A percentile compares a stretch with the other conserved stretches of the same genome.
phyloP scores from a whole-genome alignment of 2,113 vertebrate genomes.

The Zapornia atra region DNA sequence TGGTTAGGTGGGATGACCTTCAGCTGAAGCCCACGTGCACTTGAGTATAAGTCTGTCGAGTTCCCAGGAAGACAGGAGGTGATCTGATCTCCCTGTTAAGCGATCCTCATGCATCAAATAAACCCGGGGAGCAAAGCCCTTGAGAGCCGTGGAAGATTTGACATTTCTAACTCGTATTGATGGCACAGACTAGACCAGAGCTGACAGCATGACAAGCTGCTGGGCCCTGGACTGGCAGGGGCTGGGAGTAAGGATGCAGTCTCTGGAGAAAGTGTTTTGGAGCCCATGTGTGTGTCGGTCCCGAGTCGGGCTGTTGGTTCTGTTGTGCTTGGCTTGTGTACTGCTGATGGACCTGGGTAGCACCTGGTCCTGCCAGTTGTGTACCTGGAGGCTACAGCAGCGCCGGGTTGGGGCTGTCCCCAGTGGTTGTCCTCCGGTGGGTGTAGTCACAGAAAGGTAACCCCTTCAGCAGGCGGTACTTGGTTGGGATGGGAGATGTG shows the following conservation, averaged over 20 bases:
- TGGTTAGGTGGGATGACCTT: background rate
- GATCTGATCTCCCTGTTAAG: background rate
- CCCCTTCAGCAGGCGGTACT: background rate
- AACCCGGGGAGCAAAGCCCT: background rate
- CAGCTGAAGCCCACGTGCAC: background rate
- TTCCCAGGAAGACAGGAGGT: background rate
- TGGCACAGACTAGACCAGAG: background rate
- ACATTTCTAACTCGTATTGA: background rate
- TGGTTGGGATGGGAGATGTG: background rate
- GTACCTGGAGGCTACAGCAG: background rate
- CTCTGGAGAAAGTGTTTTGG: background rate
- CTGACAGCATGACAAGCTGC: conserved; percentile 12
- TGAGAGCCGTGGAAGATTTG: background rate
- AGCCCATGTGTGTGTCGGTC: background rate
- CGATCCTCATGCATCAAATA: background rate
- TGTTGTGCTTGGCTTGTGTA: fast-evolving
- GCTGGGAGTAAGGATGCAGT: background rate
- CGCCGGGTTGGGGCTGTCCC: fast-evolving
- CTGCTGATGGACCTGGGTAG: background rate
- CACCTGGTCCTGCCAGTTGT: fast-evolving
- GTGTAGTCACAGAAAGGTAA: background rate
- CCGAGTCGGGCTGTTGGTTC: background rate
- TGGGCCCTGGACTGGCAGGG: background rate
- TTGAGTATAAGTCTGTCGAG: background rate
- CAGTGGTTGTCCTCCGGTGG: background rate